Percentiles rank a stretch among this genome's conserved stretches.
These are phyloP conservation scores for Cryptosula pallasiana DNA, from an alignment of 2,888 invertebrate genomes.

Conservation along the genomic window DNA sequence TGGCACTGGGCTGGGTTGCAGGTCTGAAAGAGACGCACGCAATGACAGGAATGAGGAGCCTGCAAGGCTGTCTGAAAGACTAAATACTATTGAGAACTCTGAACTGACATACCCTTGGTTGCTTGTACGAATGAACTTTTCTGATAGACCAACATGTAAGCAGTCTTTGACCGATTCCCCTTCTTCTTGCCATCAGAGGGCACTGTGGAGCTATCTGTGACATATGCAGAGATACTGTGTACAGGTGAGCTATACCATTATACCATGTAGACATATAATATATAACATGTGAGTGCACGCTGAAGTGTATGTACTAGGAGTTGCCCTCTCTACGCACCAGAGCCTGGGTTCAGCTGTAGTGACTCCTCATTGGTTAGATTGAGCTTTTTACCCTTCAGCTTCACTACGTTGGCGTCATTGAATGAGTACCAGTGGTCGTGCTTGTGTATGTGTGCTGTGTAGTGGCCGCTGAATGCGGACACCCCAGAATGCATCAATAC, in stretches of 20 bases:
- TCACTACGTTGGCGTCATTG: conserved; percentile 59
- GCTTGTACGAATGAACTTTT: conserved; percentile 27
- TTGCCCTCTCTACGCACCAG: neutral
- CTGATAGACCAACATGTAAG: conserved; percentile 64
- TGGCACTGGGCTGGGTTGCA: conserved; percentile 6
- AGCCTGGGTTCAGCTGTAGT: neutral
- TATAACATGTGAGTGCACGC: too few species aligned
- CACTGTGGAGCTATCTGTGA: too few species aligned
- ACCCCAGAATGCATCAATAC: conserved; percentile 65
- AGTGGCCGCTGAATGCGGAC: conserved; percentile 65
- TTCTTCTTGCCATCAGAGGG: conserved; percentile 5
- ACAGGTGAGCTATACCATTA: too few species aligned
- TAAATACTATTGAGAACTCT: too few species aligned
- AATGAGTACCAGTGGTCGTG: conserved; percentile 61
- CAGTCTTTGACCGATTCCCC: conserved; percentile 56
- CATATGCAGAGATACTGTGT: too few species aligned
- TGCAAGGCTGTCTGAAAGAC: too few species aligned
- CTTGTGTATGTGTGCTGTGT: conserved; percentile 59
- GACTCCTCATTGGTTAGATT: conserved; percentile 54
- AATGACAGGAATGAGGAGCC: too few species aligned
- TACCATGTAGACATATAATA: too few species aligned
- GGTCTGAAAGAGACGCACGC: conserved; percentile 16
- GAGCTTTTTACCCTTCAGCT: conserved; percentile 50
- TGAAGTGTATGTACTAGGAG: too few species aligned
- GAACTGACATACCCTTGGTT: conserved; percentile 1